Percentiles rank a stretch among this genome's conserved stretches.
These are phyloP conservation scores for Beroe forskalii DNA, from an alignment of 37 sponge, comb jelly and placozoan genomes.

Conservation along the genomic window DNA sequence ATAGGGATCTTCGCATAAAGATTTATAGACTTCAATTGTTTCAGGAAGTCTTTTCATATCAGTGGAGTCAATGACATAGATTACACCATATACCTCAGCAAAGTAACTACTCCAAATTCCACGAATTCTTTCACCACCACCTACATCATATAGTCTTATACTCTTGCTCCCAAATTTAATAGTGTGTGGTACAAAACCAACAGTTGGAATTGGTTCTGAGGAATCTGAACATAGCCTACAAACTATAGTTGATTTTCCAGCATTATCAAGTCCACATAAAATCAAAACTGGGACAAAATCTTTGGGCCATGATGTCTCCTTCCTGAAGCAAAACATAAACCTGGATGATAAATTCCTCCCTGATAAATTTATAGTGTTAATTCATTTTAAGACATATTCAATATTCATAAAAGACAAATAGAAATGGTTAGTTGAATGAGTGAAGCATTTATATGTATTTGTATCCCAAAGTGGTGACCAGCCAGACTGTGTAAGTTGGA, in stretches of 20 bases:
- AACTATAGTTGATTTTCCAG: slow-evolving; percentile 26
- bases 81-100: slow-evolving; percentile 22
- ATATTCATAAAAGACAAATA: no score
- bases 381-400: no score
- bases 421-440: no score
- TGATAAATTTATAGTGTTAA: no score
- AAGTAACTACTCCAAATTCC: slow-evolving; percentile 8
- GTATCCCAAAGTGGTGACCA: no score
- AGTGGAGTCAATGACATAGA: slow-evolving; percentile 8
- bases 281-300: not conserved
- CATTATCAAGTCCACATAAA: slow-evolving; percentile 23
- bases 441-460: no score
- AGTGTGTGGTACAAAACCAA: slow-evolving; percentile 31
- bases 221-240: not conserved
- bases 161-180: not conserved
- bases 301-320: not conserved
- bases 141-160: slow-evolving; percentile 3
- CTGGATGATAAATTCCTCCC: no score
- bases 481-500: no score
- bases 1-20: not conserved
- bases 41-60: not conserved
- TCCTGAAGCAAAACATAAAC: not conserved
- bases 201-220: slow-evolving; percentile 10
- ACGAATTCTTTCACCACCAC: slow-evolving; percentile 7
- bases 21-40: not conserved